A percentile compares a stretch with the other conserved stretches of the same genome.
These are phyloP conservation scores for Abrostola tripartita DNA, from an alignment of 2,888 invertebrate species.

Conservation along the genomic window DNA sequence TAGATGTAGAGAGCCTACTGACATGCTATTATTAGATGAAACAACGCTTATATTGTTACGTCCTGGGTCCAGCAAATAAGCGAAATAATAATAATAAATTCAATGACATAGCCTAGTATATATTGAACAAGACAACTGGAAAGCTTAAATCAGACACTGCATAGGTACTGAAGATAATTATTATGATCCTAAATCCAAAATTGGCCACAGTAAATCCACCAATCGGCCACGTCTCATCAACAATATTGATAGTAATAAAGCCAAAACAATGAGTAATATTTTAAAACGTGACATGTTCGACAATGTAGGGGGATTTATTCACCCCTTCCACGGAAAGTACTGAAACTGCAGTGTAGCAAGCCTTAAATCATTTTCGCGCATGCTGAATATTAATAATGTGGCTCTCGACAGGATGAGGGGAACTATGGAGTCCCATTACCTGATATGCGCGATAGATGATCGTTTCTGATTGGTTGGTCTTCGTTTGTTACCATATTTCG, in stretches of 20 bases:
- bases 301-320: conserved; percentile 29
- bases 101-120: too few relatives aligned
- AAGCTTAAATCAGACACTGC: not conserved
- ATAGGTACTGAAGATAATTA: not conserved
- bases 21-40: too few relatives aligned
- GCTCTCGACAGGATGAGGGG: conserved; percentile 49
- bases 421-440: conserved; percentile 48
- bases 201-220: not conserved
- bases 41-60: too few relatives aligned
- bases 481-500: conserved; percentile 11
- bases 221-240: conserved; percentile 8
- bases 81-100: too few relatives aligned
- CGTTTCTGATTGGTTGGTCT: conserved; percentile 44
- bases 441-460: conserved; percentile 44
- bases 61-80: too few relatives aligned
- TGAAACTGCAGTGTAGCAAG: conserved; percentile 48
- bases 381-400: conserved; percentile 78
- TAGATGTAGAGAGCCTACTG: too few relatives aligned
- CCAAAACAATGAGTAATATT: conserved; percentile 27
- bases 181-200: not conserved
- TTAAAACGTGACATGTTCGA: conserved; percentile 37
- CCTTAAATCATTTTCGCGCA: conserved; percentile 75
- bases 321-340: conserved; percentile 3
- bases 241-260: conserved; percentile 27
- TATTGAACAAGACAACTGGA: too few relatives aligned